Base-by-base conservation (phyloP, 2,797 vertebrate species). In the Argyrosomus regius region DNA sequence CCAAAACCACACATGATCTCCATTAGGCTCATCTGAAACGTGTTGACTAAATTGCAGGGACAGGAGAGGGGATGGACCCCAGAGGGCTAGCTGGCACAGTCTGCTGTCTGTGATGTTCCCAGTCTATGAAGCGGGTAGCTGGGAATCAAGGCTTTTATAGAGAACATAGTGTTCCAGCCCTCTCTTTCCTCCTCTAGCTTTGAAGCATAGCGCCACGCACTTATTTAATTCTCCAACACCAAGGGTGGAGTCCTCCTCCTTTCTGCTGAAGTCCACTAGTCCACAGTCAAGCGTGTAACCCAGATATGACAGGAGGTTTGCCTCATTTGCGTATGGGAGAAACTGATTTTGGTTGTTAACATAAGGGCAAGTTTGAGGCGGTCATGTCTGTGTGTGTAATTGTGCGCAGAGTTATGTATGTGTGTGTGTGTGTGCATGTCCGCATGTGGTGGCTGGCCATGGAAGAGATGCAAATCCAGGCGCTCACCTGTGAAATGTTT, bases 401-500 rank as follows among this genome's bases (percentile, higher is more conserved):
- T 22, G 84, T 80, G 77, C 50, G n/a, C 54, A 7, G 45, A 14
- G 46, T 57, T 53, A 0, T 66, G 63, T 80, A 67, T 78, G 68
- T 77, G 78, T 81, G 49, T 78, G 72, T 62, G 57, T 4, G 43
- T 69, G 79, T 83, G 80, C 31, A 31, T 84, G 81, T 80, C 80
- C 76, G 41, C 85, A 73, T 92, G 91, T 86, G 91, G 88, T 90
- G 85, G 87, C 77, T 86, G 86, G 87, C 79, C 57, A 90, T 87
- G 88, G 63, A 61, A 50, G 77, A 81, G 88, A 96, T 96, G 95
- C 95, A 96, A 96, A 96, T 96, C 80, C 86, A 84, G 66, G 86
- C 88, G 85, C 91, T 96, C 95, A 95, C 94, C 94, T 96, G 95
- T 95, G 93, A 95, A 95, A 93, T 95, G 95, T 95, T 96, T 95